A percentile compares a stretch with the other conserved stretches of the same genome.
phyloP scores from a whole-genome alignment of 30 jellyfish, hydroid and myxozoan species.

The Phacellophora camtschatica region DNA sequence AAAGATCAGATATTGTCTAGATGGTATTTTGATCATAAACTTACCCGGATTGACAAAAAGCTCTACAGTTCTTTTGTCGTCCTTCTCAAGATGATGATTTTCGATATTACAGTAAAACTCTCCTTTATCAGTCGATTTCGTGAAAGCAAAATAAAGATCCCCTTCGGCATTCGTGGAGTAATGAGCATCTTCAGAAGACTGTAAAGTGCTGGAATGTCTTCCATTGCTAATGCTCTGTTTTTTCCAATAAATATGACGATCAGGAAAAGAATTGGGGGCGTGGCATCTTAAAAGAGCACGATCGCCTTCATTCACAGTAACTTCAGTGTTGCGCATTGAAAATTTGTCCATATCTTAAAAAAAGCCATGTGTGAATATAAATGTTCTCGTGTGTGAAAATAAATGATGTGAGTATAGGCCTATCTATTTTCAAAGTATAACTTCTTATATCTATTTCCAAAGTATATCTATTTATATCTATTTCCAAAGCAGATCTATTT shows the following conservation, averaged over 20 bases:
- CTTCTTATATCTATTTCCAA: too few species aligned
- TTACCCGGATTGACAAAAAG: slow-evolving; percentile 82
- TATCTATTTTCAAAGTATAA: too few species aligned
- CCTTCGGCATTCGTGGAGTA: slow-evolving; percentile 82
- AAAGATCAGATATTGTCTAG: too few species aligned
- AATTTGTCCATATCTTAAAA: slow-evolving; percentile 82
- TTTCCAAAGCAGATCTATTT: too few species aligned
- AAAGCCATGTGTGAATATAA: neutral
- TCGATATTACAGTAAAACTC: slow-evolving; percentile 84
- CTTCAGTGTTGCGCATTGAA: slow-evolving; percentile 68
- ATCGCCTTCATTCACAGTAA: slow-evolving; percentile 83
- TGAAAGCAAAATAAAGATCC: slow-evolving; percentile 84
- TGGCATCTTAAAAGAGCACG: slow-evolving; percentile 80
- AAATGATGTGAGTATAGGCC: too few species aligned
- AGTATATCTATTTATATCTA: too few species aligned
- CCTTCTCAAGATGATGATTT: slow-evolving; percentile 64
- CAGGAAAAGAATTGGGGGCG: slow-evolving; percentile 97
- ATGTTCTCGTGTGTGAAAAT: neutral
- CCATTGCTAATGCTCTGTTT: slow-evolving; percentile 45
- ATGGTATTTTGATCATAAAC: too few species aligned
- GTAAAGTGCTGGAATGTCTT: slow-evolving; percentile 48
- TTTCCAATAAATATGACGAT: slow-evolving; percentile 83
- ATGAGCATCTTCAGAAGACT: slow-evolving; percentile 70
- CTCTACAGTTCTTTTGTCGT: slow-evolving; percentile 75
- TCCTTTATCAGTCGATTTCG: slow-evolving; percentile 75